These are phyloP conservation scores for Axis porcinus DNA, from an alignment of 2,113 vertebrate species.

Conservation along the genomic window DNA sequence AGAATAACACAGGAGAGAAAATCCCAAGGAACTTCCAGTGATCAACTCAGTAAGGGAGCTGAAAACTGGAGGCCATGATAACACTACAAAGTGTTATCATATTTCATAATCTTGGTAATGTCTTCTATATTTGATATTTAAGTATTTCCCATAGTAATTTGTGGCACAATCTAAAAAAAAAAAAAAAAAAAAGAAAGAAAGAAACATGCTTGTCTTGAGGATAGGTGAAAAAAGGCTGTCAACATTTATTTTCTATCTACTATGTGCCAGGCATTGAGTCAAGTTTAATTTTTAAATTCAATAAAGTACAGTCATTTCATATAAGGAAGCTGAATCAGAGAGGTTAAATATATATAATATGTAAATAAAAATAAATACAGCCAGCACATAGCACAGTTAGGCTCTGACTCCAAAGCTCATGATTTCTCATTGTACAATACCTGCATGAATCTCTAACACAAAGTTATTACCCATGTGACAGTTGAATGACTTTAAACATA, in stretches of 20 bases:
- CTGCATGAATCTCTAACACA: background rate
- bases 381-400: background rate
- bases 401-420: background rate
- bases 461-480: background rate
- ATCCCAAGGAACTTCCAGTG: background rate
- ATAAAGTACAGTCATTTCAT: background rate
- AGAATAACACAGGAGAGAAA: background rate
- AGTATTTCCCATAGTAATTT: background rate
- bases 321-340: background rate
- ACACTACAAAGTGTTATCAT: background rate
- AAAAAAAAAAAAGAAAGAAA: background rate
- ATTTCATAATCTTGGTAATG: background rate
- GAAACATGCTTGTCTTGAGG: background rate
- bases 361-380: background rate
- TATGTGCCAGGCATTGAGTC: background rate
- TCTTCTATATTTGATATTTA: background rate
- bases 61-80: background rate
- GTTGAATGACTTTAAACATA: background rate
- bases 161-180: background rate
- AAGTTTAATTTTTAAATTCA: constrained; percentile 13
- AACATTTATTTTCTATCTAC: background rate
- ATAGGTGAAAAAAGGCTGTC: background rate
- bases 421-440: background rate
- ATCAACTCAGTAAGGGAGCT: background rate
- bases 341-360: background rate